phyloP scores from a whole-genome alignment of 2,888 invertebrate species.

The Agonopterix subpropinquella region DNA sequence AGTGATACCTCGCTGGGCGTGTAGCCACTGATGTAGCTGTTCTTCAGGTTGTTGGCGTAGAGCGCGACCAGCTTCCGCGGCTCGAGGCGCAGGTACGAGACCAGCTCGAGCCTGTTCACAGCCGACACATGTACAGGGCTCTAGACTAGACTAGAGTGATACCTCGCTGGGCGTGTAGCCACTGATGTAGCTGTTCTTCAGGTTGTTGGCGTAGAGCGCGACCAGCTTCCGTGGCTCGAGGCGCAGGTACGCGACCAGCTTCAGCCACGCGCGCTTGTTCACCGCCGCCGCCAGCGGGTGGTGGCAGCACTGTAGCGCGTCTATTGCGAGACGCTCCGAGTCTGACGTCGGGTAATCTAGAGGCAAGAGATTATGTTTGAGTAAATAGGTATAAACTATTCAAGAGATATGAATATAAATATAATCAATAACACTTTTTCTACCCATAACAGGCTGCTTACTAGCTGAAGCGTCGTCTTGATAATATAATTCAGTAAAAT shows the following conservation, averaged over 20 bases:
- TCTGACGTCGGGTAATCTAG: conserved; percentile 66
- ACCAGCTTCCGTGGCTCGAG: conserved; percentile 78
- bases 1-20: too few relatives aligned
- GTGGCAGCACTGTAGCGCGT: conserved; percentile 83
- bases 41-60: too few relatives aligned
- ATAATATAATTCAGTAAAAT: too few relatives aligned
- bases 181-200: conserved; percentile 78
- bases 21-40: too few relatives aligned
- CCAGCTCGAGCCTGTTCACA: too few relatives aligned
- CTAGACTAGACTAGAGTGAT: conserved; percentile 3
- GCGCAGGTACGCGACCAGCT: conserved; percentile 74
- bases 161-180: conserved; percentile 62
- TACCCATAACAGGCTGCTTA: neutral
- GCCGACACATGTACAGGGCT: too few relatives aligned
- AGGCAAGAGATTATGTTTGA: neutral
- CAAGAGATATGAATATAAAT: too few relatives aligned
- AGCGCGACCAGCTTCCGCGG: too few relatives aligned
- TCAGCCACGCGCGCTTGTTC: conserved; percentile 81
- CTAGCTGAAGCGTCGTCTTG: neutral
- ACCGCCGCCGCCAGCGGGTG: conserved; percentile 80
- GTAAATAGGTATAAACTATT: too few relatives aligned
- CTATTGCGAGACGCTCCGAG: conserved; percentile 77
- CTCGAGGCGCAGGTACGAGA: too few relatives aligned
- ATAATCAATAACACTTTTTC: neutral
- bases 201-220: conserved; percentile 68